phyloP scores from a whole-genome alignment of 2,888 invertebrate species.

The Myopa testacea region DNA sequence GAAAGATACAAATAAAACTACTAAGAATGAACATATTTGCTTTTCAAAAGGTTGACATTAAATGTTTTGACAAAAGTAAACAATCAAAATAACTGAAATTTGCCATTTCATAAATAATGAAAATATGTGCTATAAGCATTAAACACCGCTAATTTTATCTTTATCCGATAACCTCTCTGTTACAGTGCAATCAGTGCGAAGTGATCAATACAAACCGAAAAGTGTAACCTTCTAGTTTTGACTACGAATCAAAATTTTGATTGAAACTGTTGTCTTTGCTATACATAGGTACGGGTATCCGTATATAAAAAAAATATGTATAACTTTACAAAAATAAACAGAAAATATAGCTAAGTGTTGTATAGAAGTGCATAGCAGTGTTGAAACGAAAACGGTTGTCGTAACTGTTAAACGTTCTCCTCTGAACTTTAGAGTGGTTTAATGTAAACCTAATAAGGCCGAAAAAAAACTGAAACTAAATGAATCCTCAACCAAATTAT shows the following conservation, averaged over 20 bases:
- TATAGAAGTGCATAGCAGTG: no score
- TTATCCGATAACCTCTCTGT: background rate
- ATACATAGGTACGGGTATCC: background rate
- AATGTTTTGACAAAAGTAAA: background rate
- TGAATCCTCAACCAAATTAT: constrained; percentile 54
- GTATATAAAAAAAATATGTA: no score
- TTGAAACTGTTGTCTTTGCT: constrained; percentile 4
- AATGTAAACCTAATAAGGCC: constrained; percentile 63
- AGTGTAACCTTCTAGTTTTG: constrained; percentile 1
- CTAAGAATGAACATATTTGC: no score
- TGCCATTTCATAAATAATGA: background rate
- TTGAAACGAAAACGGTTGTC: no score
- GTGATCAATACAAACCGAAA: constrained; percentile 20
- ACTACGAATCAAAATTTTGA: constrained; percentile 2
- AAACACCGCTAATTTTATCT: no score
- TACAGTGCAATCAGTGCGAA: background rate
- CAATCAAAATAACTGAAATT: no score
- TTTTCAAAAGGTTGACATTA: background rate
- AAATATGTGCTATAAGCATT: background rate
- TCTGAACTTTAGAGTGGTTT: constrained; percentile 41
- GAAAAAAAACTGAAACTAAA: constrained; percentile 64
- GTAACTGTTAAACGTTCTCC: no score
- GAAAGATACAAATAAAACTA: no score
- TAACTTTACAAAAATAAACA: no score
- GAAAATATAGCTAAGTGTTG: no score